phyloP scores from a whole-genome alignment of 1,140 invertebrate species.

The Bombyx mandarina region DNA sequence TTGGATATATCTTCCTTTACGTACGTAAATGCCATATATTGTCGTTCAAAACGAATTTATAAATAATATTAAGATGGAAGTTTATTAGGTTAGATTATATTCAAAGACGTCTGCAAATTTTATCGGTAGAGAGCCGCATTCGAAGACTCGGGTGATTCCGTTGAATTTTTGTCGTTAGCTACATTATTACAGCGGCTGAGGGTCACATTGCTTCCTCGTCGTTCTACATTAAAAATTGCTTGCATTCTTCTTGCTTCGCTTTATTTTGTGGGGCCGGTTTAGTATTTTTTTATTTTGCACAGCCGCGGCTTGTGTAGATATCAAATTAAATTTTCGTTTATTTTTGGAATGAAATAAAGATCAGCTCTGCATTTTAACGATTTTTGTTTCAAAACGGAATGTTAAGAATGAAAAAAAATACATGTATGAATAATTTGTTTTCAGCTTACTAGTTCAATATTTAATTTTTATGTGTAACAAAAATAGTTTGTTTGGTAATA shows the following conservation, averaged over 20 bases:
- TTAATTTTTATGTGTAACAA: too few relatives aligned
- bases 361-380: too few relatives aligned
- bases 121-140: too few relatives aligned
- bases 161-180: constrained; percentile 43
- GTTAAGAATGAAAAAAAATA: too few relatives aligned
- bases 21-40: constrained; percentile 5
- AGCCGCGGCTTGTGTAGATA: constrained; percentile 34
- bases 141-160: constrained; percentile 24
- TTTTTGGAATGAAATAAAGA: background rate
- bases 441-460: too few relatives aligned
- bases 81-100: constrained; percentile 1
- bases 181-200: constrained; percentile 47
- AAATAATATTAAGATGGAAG: too few relatives aligned
- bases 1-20: too few relatives aligned
- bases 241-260: constrained; percentile 61
- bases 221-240: constrained; percentile 67
- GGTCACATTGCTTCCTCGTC: constrained; percentile 39
- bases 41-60: constrained; percentile 20
- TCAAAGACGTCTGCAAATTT: too few relatives aligned
- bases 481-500: too few relatives aligned
- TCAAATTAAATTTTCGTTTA: constrained; percentile 43
- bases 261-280: constrained; percentile 51
- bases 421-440: too few relatives aligned
- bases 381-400: too few relatives aligned
- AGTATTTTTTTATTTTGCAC: constrained; percentile 42